Conservation (phyloP, 2,888 invertebrate species). For the Morpho helenor region DNA sequence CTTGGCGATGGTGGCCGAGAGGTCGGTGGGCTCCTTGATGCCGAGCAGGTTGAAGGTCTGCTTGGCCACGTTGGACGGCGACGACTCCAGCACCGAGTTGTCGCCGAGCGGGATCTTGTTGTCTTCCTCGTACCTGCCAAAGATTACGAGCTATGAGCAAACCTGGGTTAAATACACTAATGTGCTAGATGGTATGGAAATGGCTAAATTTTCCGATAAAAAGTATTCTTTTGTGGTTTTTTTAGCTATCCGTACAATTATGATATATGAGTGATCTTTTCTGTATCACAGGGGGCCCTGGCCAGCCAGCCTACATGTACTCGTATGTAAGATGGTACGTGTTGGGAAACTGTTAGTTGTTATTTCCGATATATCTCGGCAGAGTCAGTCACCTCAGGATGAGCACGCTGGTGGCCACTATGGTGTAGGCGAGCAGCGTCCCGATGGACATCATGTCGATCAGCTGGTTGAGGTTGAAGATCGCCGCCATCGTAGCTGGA, state of each 20-base stretch:
- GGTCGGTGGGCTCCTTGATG: conserved; percentile 81
- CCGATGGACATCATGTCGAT: conserved; percentile 99
- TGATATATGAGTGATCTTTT: not conserved
- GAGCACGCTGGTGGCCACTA: conserved; percentile 93
- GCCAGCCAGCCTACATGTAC: too few species aligned
- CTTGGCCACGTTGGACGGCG: conserved; percentile 55
- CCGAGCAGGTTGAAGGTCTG: conserved; percentile 86
- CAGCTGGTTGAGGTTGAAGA: conserved; percentile 94
- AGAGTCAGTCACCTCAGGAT: conserved; percentile 83
- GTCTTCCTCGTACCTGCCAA: conserved; percentile 61
- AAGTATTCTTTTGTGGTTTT: too few species aligned
- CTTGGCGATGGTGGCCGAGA: conserved; percentile 83
- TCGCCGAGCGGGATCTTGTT: conserved; percentile 39
- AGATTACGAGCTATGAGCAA: too few species aligned
- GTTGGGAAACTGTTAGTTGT: too few species aligned
- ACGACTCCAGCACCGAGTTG: conserved; percentile 48
- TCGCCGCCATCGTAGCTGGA: conserved; percentile 88
- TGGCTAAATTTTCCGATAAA: too few species aligned
- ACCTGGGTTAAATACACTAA: too few species aligned
- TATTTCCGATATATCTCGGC: too few species aligned
- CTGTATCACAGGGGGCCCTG: not conserved
- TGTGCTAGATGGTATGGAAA: too few species aligned
- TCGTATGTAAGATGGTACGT: too few species aligned
- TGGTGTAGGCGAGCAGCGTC: conserved; percentile 92
- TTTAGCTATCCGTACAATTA: too few species aligned